phyloP scores from a whole-genome alignment of 2,113 vertebrate genomes.

The Thalassarche chlororhynchos region DNA sequence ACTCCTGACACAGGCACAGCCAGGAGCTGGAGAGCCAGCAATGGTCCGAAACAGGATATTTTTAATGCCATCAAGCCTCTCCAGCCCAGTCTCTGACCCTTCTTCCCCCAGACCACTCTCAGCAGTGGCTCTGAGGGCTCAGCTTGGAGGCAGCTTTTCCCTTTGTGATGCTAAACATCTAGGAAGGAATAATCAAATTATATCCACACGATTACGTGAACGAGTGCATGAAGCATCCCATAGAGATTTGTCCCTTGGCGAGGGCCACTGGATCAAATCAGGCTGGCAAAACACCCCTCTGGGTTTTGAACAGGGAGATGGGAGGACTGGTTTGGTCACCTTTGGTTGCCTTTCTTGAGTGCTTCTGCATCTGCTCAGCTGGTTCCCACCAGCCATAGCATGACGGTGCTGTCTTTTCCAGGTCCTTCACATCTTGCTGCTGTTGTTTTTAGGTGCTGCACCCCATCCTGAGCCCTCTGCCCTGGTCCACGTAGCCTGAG shows the following conservation, averaged over 20 bases:
- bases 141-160: background rate
- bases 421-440: background rate
- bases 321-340: background rate
- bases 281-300: background rate
- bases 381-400: background rate
- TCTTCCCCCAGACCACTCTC: background rate
- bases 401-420: rapidly evolving
- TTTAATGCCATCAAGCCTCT: background rate
- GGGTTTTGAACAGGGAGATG: rapidly evolving
- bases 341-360: background rate
- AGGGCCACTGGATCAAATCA: background rate
- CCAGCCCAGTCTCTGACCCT: background rate
- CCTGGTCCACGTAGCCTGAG: background rate
- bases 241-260: background rate
- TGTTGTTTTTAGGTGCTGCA: background rate
- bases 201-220: background rate
- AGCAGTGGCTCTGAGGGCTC: background rate
- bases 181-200: conserved; percentile 53
- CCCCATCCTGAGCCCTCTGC: background rate
- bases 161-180: background rate
- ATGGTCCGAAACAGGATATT: background rate
- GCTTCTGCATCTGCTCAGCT: background rate
- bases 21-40: background rate
- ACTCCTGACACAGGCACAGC: background rate
- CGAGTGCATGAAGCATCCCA: background rate